phyloP scores from a whole-genome alignment of 2,888 invertebrate genomes.

The Rhimphoctona megacephalus region DNA sequence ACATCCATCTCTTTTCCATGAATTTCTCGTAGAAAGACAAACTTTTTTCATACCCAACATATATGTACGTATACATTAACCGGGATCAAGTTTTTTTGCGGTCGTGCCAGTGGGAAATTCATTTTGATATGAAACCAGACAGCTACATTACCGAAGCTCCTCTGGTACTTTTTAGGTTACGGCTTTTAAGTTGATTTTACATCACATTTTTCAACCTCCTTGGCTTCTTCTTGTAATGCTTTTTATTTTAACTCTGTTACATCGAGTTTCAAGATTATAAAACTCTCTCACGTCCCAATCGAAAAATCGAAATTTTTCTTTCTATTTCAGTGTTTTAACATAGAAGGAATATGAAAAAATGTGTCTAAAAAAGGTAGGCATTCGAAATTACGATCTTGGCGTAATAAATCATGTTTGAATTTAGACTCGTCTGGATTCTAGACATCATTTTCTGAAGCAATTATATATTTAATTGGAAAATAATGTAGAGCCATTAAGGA shows the following conservation, averaged over 20 bases:
- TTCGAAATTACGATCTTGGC: background rate
- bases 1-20: conserved; percentile 6
- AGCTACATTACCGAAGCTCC: conserved; percentile 18
- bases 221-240: background rate
- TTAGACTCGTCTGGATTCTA: background rate
- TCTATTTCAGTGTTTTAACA: background rate
- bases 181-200: background rate
- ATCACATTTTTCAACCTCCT: conserved; percentile 10
- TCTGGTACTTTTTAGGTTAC: conserved; percentile 6
- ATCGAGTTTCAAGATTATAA: background rate
- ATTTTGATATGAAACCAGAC: conserved; percentile 61
- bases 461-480: background rate
- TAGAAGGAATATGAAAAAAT: background rate
- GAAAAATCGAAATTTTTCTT: background rate
- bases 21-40: conserved; percentile 55
- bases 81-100: conserved; percentile 43
- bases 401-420: background rate
- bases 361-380: background rate
- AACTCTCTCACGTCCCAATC: background rate
- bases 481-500: background rate
- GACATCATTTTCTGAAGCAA: background rate
- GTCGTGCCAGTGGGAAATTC: conserved; percentile 58
- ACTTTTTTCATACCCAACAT: conserved; percentile 44
- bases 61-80: conserved; percentile 5
- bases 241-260: background rate